Percentiles rank a stretch among this genome's conserved stretches.
Evolutionary conservation across 1,140 invertebrate species (phyloP).

Genomic region (Danaus plexippus): DNA sequence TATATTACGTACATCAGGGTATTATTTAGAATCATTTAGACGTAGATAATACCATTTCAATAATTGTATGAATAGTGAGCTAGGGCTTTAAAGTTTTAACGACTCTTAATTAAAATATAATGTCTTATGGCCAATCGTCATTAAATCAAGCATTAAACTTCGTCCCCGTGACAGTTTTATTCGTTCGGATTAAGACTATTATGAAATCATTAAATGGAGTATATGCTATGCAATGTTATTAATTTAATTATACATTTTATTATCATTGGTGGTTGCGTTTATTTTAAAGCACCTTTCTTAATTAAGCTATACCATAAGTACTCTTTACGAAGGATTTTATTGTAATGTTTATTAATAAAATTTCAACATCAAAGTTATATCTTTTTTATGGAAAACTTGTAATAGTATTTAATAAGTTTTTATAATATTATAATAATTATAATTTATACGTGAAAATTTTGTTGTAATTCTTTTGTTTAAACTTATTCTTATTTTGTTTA

Average conservation of each 20-base stretch:
- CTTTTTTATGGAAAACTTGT: no score
- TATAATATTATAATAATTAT: no score
- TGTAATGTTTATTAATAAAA: no score
- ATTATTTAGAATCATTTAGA: no score
- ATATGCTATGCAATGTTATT: slow-evolving; percentile 4
- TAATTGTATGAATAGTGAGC: no score
- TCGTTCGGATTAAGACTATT: slow-evolving; percentile 4
- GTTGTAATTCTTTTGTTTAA: no score
- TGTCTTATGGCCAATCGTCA: slow-evolving; percentile 3
- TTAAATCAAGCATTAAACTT: slow-evolving; percentile 24
- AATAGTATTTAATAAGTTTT: no score
- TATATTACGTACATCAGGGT: no score
- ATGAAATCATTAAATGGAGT: slow-evolving; percentile 12
- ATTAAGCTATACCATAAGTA: slow-evolving; percentile 1
- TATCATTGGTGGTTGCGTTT: slow-evolving; percentile 4
- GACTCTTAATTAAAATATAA: slow-evolving; percentile 14
- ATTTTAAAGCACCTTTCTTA: slow-evolving; percentile 3
- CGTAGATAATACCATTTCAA: no score
- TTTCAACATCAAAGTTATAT: no score
- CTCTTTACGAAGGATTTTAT: slow-evolving; percentile 7
- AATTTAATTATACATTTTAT: slow-evolving; percentile 14
- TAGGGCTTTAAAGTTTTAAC: slow-evolving; percentile 2
- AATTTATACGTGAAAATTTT: no score
- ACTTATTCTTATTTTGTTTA: no score
- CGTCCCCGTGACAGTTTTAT: slow-evolving; percentile 13